Evolutionary conservation across 2,113 vertebrate species (phyloP).

Genomic region (Gnathochromis pfefferi): DNA sequence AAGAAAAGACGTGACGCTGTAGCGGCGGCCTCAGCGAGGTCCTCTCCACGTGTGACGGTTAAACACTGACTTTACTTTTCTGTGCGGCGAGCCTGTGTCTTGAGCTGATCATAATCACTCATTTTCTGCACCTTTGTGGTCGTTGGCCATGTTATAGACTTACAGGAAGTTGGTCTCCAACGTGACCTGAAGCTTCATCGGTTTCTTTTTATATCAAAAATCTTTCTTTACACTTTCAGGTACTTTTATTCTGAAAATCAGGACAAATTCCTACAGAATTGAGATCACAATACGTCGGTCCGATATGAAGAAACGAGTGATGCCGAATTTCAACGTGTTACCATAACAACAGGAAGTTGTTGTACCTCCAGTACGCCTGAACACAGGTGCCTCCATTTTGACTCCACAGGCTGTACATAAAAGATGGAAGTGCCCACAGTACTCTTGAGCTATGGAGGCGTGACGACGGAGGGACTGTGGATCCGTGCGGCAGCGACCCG

Average conservation of each 20-base stretch:
- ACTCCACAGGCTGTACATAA: not conserved
- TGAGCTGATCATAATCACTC: accelerated
- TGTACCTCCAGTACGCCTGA: not conserved
- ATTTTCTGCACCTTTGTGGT: not conserved
- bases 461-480: not conserved
- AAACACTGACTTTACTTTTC: not conserved
- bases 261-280: not conserved
- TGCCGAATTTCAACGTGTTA: not conserved
- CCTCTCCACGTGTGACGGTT: not conserved
- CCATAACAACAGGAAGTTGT: not conserved
- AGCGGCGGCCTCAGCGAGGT: not conserved
- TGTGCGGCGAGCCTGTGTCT: not conserved
- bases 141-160: not conserved
- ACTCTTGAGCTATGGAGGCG: not conserved
- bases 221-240: not conserved
- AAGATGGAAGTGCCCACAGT: not conserved
- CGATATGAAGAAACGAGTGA: accelerated
- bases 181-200: not conserved
- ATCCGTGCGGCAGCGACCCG: not conserved
- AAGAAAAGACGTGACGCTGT: not conserved
- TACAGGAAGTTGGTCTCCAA: not conserved
- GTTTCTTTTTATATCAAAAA: not conserved
- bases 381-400: not conserved
- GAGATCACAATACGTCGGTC: accelerated
- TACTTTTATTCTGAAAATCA: not conserved